Evolutionary conservation across 2,888 invertebrate species (phyloP).

Genomic region (Meiosimyza platycephala): DNA sequence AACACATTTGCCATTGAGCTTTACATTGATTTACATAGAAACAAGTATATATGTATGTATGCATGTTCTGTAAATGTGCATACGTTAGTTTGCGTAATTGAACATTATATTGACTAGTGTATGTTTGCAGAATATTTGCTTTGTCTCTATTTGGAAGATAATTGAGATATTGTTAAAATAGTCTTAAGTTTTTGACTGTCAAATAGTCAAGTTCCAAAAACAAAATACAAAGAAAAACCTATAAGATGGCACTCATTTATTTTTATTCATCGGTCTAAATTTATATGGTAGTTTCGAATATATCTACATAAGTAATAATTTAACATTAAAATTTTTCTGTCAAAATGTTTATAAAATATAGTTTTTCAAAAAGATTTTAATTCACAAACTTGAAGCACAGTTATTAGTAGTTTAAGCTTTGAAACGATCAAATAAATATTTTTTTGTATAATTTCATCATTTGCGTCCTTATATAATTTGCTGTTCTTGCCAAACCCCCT

Average conservation of each 20-base stretch:
- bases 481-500: background rate
- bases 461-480: background rate
- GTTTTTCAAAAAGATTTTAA: no score
- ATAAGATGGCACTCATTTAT: conserved; percentile 15
- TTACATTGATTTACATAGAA: conserved; percentile 29
- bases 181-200: no score
- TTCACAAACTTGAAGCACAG: no score
- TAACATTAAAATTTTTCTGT: background rate
- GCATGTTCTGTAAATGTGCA: conserved; percentile 2
- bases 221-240: background rate
- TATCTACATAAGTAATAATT: background rate
- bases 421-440: no score
- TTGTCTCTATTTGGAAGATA: no score
- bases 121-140: conserved; percentile 13
- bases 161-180: no score
- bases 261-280: background rate
- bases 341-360: no score
- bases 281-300: conserved; percentile 2
- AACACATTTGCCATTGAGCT: conserved; percentile 1
- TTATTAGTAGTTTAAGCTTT: no score
- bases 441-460: background rate
- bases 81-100: conserved; percentile 18
- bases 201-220: background rate
- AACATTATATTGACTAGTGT: conserved; percentile 32
- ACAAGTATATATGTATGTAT: conserved; percentile 12